Percentiles rank a stretch among this genome's conserved stretches.
phyloP scores from a whole-genome alignment of 2,888 invertebrate species.

The Phytoseiulus persimilis region DNA sequence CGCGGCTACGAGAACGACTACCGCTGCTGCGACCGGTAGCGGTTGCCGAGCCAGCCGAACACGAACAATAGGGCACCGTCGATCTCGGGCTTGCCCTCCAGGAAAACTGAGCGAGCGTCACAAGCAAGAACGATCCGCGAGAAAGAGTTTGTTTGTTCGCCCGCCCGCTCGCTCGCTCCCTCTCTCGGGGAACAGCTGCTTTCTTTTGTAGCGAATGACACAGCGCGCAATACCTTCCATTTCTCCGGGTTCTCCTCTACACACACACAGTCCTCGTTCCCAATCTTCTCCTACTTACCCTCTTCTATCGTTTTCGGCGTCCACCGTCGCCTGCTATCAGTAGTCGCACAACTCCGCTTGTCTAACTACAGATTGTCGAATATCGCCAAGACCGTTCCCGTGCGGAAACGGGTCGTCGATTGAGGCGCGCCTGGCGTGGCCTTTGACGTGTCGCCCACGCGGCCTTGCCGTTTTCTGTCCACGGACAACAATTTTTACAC shows the following conservation, averaged over 20 bases:
- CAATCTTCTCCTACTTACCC: background rate
- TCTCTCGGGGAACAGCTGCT: background rate
- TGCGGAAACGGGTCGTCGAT: no score
- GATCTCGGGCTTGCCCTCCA: background rate
- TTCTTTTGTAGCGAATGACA: background rate
- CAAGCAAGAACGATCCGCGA: background rate
- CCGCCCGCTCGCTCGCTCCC: no score
- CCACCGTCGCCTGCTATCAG: no score
- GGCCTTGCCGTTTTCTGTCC: no score
- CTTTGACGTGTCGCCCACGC: no score
- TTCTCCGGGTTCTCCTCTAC: background rate
- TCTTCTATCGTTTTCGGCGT: background rate
- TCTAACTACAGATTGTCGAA: no score
- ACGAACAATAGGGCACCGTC: background rate
- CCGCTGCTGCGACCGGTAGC: background rate
- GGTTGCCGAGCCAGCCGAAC: background rate
- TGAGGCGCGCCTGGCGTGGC: no score
- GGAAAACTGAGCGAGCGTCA: background rate
- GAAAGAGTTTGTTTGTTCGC: background rate
- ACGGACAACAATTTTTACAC: no score
- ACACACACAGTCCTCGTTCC: background rate
- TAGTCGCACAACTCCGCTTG: no score
- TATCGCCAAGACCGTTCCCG: no score
- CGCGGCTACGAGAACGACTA: background rate
- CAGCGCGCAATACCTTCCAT: background rate